Conservation (phyloP, 2,113 vertebrate species). For the Rhea americana region DNA sequence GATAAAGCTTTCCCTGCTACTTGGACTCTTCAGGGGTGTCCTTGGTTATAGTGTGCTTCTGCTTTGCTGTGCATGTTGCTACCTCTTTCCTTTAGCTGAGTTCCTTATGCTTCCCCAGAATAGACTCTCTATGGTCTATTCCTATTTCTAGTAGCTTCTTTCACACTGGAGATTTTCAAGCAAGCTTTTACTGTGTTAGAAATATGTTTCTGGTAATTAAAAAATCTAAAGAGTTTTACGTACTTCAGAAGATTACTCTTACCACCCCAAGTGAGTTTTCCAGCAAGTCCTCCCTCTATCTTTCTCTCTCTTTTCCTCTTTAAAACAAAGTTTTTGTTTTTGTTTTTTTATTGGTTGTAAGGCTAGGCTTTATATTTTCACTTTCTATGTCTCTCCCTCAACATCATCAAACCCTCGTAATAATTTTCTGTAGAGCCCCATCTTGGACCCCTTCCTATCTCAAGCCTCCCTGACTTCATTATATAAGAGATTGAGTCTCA, state of each 20-base stretch:
- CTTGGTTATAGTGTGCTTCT: not conserved
- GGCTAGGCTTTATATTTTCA: not conserved
- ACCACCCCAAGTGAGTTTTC: not conserved
- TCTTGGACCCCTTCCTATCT: not conserved
- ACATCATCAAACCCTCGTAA: not conserved
- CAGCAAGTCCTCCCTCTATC: not conserved
- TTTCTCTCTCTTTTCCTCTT: not conserved
- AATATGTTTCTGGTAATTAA: not conserved
- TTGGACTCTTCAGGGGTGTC: not conserved
- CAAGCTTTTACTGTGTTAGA: not conserved
- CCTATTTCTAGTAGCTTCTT: not conserved
- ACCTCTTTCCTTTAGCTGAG: not conserved
- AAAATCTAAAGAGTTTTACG: not conserved
- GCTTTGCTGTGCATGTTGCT: conserved; percentile 42
- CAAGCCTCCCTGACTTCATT: not conserved
- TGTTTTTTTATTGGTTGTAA: not conserved
- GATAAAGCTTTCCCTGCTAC: not conserved
- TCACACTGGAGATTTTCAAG: not conserved
- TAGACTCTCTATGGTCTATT: not conserved
- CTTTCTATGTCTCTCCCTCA: not conserved
- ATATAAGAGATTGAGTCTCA: not conserved
- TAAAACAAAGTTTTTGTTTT: not conserved
- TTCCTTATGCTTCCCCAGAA: conserved; percentile 7
- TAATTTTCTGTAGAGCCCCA: not conserved
- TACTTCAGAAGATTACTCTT: not conserved